These are phyloP conservation scores for Austrofundulus limnaeus DNA, from an alignment of 2,113 vertebrate genomes.

Conservation along the genomic window DNA sequence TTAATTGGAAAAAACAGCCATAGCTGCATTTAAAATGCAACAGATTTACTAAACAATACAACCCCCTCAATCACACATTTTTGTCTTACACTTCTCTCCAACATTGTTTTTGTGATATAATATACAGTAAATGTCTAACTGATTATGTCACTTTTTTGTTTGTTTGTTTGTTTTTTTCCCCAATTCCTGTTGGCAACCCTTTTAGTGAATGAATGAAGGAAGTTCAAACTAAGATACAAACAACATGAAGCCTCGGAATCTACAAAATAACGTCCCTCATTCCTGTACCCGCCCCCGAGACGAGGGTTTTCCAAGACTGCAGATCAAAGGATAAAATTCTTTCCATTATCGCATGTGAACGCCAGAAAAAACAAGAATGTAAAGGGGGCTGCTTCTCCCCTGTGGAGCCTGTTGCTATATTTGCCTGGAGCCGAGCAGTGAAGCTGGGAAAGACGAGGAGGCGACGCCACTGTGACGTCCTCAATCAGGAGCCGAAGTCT, in stretches of 20 bases:
- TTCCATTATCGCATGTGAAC: conserved; percentile 29
- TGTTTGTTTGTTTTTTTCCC: too few relatives aligned
- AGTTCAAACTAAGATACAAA: conserved; percentile 3
- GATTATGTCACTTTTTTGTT: too few relatives aligned
- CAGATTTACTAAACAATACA: conserved; percentile 29
- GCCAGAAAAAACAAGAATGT: conserved; percentile 55
- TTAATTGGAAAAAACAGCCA: too few relatives aligned
- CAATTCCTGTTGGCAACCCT: too few relatives aligned
- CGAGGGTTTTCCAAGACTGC: conserved; percentile 3
- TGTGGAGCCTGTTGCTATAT: conserved; percentile 67
- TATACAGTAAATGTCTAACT: too few relatives aligned
- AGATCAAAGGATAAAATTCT: conserved; percentile 50
- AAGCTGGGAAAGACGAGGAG: conserved; percentile 65
- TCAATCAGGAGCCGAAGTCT: conserved; percentile 46
- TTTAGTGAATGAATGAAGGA: not conserved
- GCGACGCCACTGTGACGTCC: conserved; percentile 46
- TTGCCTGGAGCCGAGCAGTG: conserved; percentile 36
- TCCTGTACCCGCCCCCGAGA: conserved; percentile 32
- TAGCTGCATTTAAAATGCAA: not conserved
- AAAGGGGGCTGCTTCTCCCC: conserved; percentile 39
- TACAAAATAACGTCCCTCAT: conserved; percentile 8
- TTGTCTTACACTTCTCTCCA: conserved; percentile 25
- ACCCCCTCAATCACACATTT: conserved; percentile 26
- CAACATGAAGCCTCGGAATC: conserved; percentile 2
- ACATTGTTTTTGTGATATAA: conserved; percentile 8